Base-by-base conservation (phyloP, 2,888 invertebrate genomes). In the Aproaerema taeniolella region DNA sequence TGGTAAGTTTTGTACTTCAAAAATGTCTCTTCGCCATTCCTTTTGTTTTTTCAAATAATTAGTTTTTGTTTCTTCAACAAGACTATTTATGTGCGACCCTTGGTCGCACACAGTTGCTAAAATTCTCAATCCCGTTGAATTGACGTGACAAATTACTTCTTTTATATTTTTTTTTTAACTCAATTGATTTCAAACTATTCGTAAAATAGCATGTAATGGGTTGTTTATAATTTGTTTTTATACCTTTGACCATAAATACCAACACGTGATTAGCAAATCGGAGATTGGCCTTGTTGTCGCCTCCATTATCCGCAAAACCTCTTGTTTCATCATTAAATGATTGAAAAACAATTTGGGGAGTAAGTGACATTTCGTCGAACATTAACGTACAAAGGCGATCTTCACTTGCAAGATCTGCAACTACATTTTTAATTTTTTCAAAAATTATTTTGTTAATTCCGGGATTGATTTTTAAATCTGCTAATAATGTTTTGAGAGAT, bases 201-300 rank as follows among this genome's bases (percentile, higher is more conserved):
- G 53, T 55, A 17, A 58, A 58, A 35, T 52, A 55, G 36, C 57
- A 58, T 10, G 60, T 55, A 1, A 57, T 33, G 2, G 53, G 55
- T 28, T 56, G 54, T 11, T 57, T 55, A 31, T 47, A 47, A 37
- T 43, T 47, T 7, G 13, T 12, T 43, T 48, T 52, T 9, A 57
- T 26, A 1, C 53, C 51, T 33, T 53, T 57, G 0, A 55, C 39
- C 53, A 57, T 55, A 34, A 55, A 59, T 0, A 55, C 52, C 12
- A 57, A 31, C 1, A 33, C 54, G 38, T 53, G 54, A 26, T 55
- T 30, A 2, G 52, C 49, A 42, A 52, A 33, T 13, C n/a, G n/a
- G n/a, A n/a, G n/a, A n/a, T n/a, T n/a, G n/a, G n/a, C n/a, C n/a
- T n/a, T n/a, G n/a, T 17, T 12, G 9, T 39, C 11, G 13, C 39